A percentile compares a stretch with the other conserved stretches of the same genome.
Conservation (phyloP, 2,797 vertebrate species). For the Acanthis flammea region DNA sequence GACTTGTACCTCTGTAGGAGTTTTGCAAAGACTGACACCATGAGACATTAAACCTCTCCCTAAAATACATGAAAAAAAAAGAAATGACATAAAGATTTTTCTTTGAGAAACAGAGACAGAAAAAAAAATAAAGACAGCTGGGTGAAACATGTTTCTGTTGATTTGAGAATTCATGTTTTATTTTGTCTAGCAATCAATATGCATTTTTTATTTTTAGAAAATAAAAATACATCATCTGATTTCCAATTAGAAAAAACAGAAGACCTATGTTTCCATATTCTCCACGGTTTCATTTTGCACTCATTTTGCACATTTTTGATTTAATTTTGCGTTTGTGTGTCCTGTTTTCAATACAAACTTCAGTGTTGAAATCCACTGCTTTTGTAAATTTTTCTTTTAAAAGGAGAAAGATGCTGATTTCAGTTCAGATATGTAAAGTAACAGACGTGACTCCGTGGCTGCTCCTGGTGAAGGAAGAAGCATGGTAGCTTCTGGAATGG, state of each 20-base stretch:
- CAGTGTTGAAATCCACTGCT: background rate
- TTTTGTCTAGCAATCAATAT: slow-evolving; percentile 5
- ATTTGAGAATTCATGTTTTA: background rate
- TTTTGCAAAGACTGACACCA: background rate
- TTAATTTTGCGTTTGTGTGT: background rate
- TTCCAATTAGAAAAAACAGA: background rate
- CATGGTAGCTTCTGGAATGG: background rate
- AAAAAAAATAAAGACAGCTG: background rate
- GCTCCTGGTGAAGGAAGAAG: background rate
- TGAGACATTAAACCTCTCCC: background rate
- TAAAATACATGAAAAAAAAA: background rate
- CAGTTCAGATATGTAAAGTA: background rate
- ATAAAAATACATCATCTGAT: background rate
- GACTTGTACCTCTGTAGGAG: background rate
- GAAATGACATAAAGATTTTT: background rate
- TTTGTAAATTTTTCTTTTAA: background rate
- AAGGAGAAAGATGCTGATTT: background rate
- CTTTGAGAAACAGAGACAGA: background rate
- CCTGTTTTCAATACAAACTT: background rate
- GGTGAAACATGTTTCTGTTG: background rate
- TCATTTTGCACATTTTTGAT: background rate
- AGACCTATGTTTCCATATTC: background rate
- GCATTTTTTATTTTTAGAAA: background rate
- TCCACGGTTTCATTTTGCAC: background rate
- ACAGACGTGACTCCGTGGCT: rapidly evolving